Base-by-base conservation (phyloP, 2,888 invertebrate genomes). In the Aethes cnicana region DNA sequence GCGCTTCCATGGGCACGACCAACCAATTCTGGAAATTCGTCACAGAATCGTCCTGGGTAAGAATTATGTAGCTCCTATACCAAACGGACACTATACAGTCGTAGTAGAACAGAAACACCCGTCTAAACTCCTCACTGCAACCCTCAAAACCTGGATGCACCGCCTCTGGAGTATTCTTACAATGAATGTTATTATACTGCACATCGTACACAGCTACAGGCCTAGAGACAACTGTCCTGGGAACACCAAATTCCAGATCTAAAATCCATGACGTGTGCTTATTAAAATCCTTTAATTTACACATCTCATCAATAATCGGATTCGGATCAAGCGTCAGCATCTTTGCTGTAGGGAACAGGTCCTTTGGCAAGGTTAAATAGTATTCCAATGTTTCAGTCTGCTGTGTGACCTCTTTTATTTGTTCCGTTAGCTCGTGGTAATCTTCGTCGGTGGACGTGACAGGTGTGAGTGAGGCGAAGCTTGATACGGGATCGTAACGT, bases 1-100 rank as follows among this genome's bases (percentile, higher is more conserved):
- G 67, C 1, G 56, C 49, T 43, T 78, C 76, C 80, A 81, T 79
- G 11, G 83, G 77, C 14, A 62, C 9, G 1, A 62, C 54, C 47
- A 86, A 50, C 84, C 85, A 85, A 1, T 71, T 57, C 44, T 84
- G 82, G 28, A 84, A 86, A 55, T 81, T 78, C 3, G 77, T 78
- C 1, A 85, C 76, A 0, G 81, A 84, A 41, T 55, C 62, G 58
- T 84, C 83, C 44, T 58, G 33, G 16, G 66, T 71, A 18, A 75
- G 37, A 5, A 55, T 49, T 9, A 75, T 64, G 47, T 74, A 85
- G 0, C 83, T 77, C 36, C 61, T 72, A 35, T 84, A 85, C 84
- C 83, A 84, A 1, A 67, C 55, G 0, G 81, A 81, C 12, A 82
- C 56, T 12, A 83, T 59, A 54, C 64, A 74, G 52, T 84, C 79